Evolutionary conservation across 2,113 vertebrate genomes (phyloP), one percentile per base, ranked within the genome.

Genomic region (Pachypanchax playfairii): DNA sequence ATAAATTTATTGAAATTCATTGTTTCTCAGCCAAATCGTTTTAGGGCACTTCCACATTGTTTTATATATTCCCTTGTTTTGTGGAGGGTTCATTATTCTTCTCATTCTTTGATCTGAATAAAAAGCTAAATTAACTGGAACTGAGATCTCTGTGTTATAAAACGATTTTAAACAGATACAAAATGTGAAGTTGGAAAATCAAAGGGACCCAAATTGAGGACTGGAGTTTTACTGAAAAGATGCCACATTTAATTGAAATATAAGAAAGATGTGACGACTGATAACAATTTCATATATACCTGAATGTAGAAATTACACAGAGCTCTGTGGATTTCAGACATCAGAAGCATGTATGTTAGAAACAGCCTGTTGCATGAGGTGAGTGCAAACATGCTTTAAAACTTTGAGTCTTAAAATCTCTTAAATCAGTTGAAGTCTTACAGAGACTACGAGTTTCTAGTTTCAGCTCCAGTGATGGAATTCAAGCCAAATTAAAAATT

Each of bases 301-400:
- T 7, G 4, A 12, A 28, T 42, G 53, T 53, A 15, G 10, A 63
- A 58, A 58, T 51, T 2, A 49, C 38, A 41, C 36, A 61, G 59
- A 9, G 1, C 31, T 26, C 25, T 28, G 47, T 17, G 25, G 17
- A 29, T 50, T 50, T n/a, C 17, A 50, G 17, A n/a, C 25, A n/a
- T 25, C 47, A 26, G 33, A 26, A 18, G 39, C 2, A 18, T 18
- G 2, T 41, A 17, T 15, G 6, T 7, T 18, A 20, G 6, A 18
- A 18, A 20, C 4, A 8, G 2, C 7, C 6, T 35, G 33, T 35
- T 38, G 36, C 36, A 38, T 38, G 15, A 38, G 36, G 14, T 38
- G 36, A 15, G 35, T 36, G 13, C 12, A 36, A 36, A 36, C 35
- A 36, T 36, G 35, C 35, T 36, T 36, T 12, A 36, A 36, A 12